Conservation (phyloP, 2,888 invertebrate species). For the Saturnia japonica region DNA sequence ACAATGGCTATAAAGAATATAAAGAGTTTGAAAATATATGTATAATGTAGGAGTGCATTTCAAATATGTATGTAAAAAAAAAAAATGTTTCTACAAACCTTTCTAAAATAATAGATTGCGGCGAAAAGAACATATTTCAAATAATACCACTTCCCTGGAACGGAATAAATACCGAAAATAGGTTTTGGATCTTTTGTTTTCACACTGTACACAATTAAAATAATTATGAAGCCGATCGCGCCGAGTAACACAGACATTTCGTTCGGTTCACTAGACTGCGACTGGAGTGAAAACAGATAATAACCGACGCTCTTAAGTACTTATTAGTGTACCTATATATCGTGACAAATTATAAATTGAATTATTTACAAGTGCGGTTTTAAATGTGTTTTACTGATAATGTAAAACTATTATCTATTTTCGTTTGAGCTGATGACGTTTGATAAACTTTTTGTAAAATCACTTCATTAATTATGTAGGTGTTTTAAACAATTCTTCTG, state of each 20-base stretch:
- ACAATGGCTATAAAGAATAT: too few species aligned
- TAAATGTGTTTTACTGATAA: background rate
- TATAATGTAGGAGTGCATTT: background rate
- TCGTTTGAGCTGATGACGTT: background rate
- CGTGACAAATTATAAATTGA: background rate
- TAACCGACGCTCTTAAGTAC: background rate
- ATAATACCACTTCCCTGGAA: conserved; percentile 84
- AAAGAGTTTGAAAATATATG: too few species aligned
- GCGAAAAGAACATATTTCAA: conserved; percentile 83
- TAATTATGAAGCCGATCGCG: conserved; percentile 32
- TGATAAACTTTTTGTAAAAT: background rate
- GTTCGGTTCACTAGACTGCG: background rate
- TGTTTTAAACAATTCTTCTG: background rate
- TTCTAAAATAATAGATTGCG: conserved; percentile 76
- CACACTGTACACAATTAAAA: conserved; percentile 51
- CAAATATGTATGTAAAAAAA: background rate
- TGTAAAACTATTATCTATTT: background rate
- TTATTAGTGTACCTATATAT: background rate
- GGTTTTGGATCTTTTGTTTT: conserved; percentile 68
- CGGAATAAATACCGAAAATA: conserved; percentile 82
- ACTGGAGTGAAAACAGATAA: conserved; percentile 11
- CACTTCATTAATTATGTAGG: background rate
- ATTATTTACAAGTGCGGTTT: background rate
- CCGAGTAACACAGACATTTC: conserved; percentile 11
- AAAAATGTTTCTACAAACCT: conserved; percentile 75